Evolutionary conservation across 1,140 invertebrate species (phyloP).

Genomic region (Scaptomyza pallida): DNA sequence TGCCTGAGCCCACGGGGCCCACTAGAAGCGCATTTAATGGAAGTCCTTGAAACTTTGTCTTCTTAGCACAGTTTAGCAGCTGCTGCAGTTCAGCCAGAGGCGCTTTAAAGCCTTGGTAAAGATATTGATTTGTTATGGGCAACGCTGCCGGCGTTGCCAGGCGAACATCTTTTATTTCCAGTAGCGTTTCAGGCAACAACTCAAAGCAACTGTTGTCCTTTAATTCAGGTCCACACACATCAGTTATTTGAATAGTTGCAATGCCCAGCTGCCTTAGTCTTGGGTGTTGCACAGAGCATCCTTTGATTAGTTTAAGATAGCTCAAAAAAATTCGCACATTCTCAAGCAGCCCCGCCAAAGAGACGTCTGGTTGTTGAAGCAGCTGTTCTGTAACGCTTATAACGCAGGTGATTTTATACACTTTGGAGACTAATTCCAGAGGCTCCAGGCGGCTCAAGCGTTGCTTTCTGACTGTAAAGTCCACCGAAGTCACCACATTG

Average conservation of each 20-base stretch:
- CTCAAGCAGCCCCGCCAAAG: conserved; percentile 35
- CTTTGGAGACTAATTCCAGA: neutral
- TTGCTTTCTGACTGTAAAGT: conserved; percentile 22
- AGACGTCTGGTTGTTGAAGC: conserved; percentile 19
- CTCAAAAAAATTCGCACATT: conserved; percentile 47
- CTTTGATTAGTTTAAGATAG: conserved; percentile 37
- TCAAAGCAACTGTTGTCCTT: conserved; percentile 42
- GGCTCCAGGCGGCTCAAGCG: conserved; percentile 20
- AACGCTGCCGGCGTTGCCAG: conserved; percentile 24
- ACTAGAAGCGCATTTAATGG: conserved; percentile 63
- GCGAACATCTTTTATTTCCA: conserved; percentile 52
- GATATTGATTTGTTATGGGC: conserved; percentile 7
- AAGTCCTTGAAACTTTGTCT: conserved; percentile 9
- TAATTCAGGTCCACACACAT: conserved; percentile 1
- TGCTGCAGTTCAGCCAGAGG: conserved; percentile 44
- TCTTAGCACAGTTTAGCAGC: conserved; percentile 28
- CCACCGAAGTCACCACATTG: conserved; percentile 43
- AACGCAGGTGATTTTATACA: conserved; percentile 30
- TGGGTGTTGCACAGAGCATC: conserved; percentile 47
- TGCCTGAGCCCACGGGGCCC: conserved; percentile 67
- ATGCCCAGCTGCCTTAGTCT: conserved; percentile 49
- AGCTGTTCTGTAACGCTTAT: conserved; percentile 46
- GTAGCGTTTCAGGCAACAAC: conserved; percentile 4
- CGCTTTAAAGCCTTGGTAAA: conserved; percentile 44
- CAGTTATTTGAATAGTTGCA: conserved; percentile 46